phyloP scores from a whole-genome alignment of 2,113 vertebrate species.

The Columba janthina region DNA sequence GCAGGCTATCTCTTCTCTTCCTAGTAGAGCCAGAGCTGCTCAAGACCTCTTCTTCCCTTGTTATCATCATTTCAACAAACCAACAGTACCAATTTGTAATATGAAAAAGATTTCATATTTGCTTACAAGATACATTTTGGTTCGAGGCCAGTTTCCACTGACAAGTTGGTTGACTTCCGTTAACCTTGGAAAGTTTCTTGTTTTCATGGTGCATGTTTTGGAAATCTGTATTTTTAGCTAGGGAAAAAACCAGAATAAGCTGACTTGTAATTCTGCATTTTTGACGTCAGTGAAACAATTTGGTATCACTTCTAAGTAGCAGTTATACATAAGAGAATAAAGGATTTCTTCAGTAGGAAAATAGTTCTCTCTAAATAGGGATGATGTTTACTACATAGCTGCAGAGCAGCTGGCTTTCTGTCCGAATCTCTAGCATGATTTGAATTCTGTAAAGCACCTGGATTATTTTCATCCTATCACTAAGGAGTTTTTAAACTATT shows the following conservation, averaged over 20 bases:
- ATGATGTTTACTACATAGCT: not conserved
- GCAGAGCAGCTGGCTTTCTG: conserved; percentile 2
- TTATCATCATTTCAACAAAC: not conserved
- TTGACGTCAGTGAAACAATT: conserved; percentile 54
- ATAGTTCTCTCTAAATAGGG: not conserved
- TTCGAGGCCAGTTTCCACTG: not conserved
- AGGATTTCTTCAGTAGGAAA: conserved; percentile 20
- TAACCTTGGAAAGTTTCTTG: conserved; percentile 51
- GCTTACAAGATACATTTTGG: not conserved
- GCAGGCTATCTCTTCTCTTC: not conserved
- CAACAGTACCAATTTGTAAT: not conserved
- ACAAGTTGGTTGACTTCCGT: conserved; percentile 8
- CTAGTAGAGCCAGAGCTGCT: not conserved
- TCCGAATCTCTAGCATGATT: not conserved
- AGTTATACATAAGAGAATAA: conserved; percentile 38
- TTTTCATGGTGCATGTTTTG: conserved; percentile 24
- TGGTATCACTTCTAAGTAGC: conserved; percentile 23
- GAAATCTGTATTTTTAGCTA: conserved; percentile 44
- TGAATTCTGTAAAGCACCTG: conserved; percentile 29
- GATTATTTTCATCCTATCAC: not conserved
- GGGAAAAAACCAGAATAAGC: not conserved
- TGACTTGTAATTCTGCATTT: conserved; percentile 49
- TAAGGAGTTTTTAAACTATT: not conserved
- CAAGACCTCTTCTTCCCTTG: not conserved
- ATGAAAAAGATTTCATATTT: not conserved